phyloP scores from a whole-genome alignment of 1,140 invertebrate species.

The Geopemphigus sp. region DNA sequence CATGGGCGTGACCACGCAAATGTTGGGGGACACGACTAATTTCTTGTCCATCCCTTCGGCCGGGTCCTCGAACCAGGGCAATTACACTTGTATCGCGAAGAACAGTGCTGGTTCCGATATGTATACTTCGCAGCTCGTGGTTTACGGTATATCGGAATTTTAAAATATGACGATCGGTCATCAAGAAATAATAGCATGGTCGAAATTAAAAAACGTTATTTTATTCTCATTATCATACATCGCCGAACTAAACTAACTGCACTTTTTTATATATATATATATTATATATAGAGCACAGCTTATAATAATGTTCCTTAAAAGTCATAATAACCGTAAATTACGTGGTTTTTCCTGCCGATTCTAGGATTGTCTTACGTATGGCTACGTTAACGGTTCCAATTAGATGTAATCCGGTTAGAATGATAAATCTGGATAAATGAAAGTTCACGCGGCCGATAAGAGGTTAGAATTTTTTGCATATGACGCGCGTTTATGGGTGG shows the following conservation, averaged over 20 bases:
- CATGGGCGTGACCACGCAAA: conserved; percentile 52
- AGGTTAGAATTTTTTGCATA: too few species aligned
- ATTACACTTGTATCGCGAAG: conserved; percentile 60
- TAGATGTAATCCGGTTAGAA: too few species aligned
- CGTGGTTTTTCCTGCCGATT: too few species aligned
- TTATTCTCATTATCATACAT: neutral
- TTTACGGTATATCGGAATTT: conserved; percentile 56
- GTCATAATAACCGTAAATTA: too few species aligned
- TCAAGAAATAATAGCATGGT: conserved; percentile 4
- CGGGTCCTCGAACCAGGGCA: conserved; percentile 58
- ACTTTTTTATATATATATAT: too few species aligned
- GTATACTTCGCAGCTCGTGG: conserved; percentile 57
- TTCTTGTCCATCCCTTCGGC: conserved; percentile 57
- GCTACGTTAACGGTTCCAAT: too few species aligned
- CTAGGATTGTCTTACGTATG: too few species aligned
- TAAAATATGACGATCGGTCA: neutral
- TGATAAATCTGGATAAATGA: too few species aligned
- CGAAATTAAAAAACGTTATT: neutral
- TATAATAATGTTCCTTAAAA: neutral
- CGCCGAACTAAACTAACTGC: neutral
- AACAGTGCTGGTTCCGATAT: conserved; percentile 58
- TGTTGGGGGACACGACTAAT: conserved; percentile 57
- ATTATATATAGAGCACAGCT: neutral
- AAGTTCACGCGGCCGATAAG: too few species aligned
- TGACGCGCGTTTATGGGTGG: too few species aligned